Evolutionary conservation across 2,888 invertebrate genomes (phyloP), one percentile per base, ranked within the genome.

Genomic region (Cybosia mesomella): DNA sequence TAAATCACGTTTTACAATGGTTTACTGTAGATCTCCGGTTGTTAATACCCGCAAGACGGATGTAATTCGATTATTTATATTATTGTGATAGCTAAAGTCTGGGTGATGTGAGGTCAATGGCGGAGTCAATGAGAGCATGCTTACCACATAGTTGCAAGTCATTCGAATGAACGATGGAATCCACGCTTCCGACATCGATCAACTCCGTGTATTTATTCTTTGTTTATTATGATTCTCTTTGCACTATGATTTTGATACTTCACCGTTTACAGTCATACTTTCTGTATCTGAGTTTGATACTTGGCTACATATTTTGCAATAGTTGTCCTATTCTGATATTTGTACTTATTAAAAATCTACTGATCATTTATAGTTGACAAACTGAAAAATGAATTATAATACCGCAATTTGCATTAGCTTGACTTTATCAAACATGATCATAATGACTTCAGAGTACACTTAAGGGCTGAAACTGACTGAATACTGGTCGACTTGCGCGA

Each of bases 91-190:
- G 78, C 83, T 86, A 83, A 28, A 83, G 81, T 85, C 82, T 83
- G 85, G 84, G 81, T 87, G 88, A 86, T 86, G 87, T 85, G 89
- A 87, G 94, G 94, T 93, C 93, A 93, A 91, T 91, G 84, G 90
- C 84, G 93, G 89, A 93, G 94, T 94, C 93, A 93, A 92, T 92
- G 92, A 94, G 93, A 93, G 88, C 90, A 92, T 90, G 88, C 89
- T 86, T 87, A 86, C 86, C 87, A 63, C 54, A 63, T 54, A 88
- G 84, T 85, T 92, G 94, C 94, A 94, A 94, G 94, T 94, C 94
- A 94, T 92, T 83, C 85, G 83, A 87, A 86, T 86, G 89, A 91
- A 88, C 88, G 87, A 88, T 91, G 91, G 91, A 89, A 91, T 91
- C 92, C 87, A 91, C 86, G 91, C 92, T 93, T 93, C 93, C 93